Evolutionary conservation across 1,140 invertebrate species (phyloP).

Genomic region (Anoplophora glabripennis): DNA sequence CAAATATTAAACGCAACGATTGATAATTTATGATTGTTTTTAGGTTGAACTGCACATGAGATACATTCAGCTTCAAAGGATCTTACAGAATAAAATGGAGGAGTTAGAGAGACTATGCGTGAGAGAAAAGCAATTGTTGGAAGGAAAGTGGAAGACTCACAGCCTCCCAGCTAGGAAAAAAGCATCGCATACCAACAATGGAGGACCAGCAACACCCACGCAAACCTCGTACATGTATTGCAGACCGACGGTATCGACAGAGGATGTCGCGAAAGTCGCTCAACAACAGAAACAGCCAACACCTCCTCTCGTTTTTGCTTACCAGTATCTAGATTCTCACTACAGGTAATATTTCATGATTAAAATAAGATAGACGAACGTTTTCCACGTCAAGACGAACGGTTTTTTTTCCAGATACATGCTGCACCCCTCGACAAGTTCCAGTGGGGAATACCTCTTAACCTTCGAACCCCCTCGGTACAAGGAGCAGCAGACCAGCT

Average conservation of each 20-base stretch:
- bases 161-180: slow-evolving; percentile 79
- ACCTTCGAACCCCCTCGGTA: slow-evolving; percentile 64
- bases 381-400: neutral
- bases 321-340: slow-evolving; percentile 66
- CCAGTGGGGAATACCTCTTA: slow-evolving; percentile 66
- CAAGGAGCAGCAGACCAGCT: slow-evolving; percentile 54
- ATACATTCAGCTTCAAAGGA: slow-evolving; percentile 82
- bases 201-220: slow-evolving; percentile 48
- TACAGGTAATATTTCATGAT: slow-evolving; percentile 48
- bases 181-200: slow-evolving; percentile 54
- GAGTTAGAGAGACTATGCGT: slow-evolving; percentile 81
- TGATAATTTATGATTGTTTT: slow-evolving; percentile 11
- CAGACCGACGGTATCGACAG: slow-evolving; percentile 65
- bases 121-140: slow-evolving; percentile 76
- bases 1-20: neutral
- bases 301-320: slow-evolving; percentile 61
- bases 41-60: slow-evolving; percentile 85
- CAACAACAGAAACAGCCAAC: slow-evolving; percentile 54
- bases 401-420: slow-evolving; percentile 51
- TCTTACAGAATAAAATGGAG: slow-evolving; percentile 80
- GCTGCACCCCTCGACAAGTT: slow-evolving; percentile 57
- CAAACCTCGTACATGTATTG: slow-evolving; percentile 53
- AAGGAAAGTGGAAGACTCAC: slow-evolving; percentile 84
- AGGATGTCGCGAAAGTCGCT: slow-evolving; percentile 61
- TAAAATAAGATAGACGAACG: neutral